Conservation (phyloP, 1,140 invertebrate species). For the Caenorhabditis briggsae region DNA sequence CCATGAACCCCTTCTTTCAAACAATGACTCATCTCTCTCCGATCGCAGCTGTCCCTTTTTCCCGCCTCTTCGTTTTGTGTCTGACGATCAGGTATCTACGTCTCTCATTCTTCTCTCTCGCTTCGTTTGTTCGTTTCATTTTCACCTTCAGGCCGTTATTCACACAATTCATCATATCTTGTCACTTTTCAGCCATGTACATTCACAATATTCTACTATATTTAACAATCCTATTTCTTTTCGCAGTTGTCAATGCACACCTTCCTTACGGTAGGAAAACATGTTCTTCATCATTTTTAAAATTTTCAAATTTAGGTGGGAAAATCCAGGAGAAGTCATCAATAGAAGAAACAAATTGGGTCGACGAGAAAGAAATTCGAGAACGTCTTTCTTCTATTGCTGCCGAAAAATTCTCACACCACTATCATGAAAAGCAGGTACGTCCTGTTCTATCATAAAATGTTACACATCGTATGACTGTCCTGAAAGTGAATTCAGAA, state of each 20-base stretch:
- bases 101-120: conserved; percentile 25
- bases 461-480: conserved; percentile 27
- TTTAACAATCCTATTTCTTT: background rate
- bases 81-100: conserved; percentile 34
- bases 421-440: conserved; percentile 55
- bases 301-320: background rate
- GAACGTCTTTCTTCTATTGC: conserved; percentile 62
- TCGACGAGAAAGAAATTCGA: conserved; percentile 66
- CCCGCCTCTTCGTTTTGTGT: conserved; percentile 50
- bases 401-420: conserved; percentile 65
- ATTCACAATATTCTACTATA: background rate
- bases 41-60: conserved; percentile 32
- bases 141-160: background rate
- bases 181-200: conserved; percentile 40
- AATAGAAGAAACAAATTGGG: conserved; percentile 61
- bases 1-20: conserved; percentile 26
- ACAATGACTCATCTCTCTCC: conserved; percentile 27
- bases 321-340: background rate
- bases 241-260: background rate
- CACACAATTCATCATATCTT: conserved; percentile 40
- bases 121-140: conserved; percentile 2
- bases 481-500: background rate
- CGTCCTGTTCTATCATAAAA: background rate
- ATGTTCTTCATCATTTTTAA: background rate
- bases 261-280: background rate